Base-by-base conservation (phyloP, 1,140 invertebrate genomes). In the Hesperophylax magnus region DNA sequence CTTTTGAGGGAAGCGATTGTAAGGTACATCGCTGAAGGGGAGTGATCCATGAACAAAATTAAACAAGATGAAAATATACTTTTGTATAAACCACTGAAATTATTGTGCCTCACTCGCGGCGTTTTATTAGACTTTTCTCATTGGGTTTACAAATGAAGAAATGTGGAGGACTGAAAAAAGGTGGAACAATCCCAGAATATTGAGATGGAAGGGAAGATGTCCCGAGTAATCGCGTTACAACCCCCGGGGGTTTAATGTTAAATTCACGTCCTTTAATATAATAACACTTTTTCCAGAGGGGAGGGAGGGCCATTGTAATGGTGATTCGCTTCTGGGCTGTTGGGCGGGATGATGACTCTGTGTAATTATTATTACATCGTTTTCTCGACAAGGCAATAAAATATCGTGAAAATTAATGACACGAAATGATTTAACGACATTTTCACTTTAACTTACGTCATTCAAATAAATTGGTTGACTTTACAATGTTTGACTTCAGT, bases 361-460 rank as follows among this genome's bases (percentile, higher is more conserved):
- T 24, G 20, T 72, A 72, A 72, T 72, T 72, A 72, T 72, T 72
- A 72, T 72, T 72, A 72, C 47, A 22, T 34, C 63, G 69, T 72
- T 54, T 53, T 24, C n/a, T 53, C 69, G 39, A 53, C 69, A 22
- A 14, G 39, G 69, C 69, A 72, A 72, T 72, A 72, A 72, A 72
- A 72, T 72, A 72, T 72, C 69, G 52, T 53, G 20, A 72, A 72
- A 72, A 72, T 72, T 54, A 72, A 72, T 72, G 69, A 52, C 27
- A 14, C 69, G 47, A 24, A 72, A 72, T 72, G 24, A 72, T 54
- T 24, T 72, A 72, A 72, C 39, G 69, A 53, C 18, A 31, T 52
- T 53, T 72, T 17, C 47, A 27, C 20, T 17, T 18, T 9, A 61
- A 61, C 24, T 61, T 24, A 3, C 22, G 27, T 15, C 20, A 24